Evolutionary conservation across 2,113 vertebrate genomes (phyloP).

Genomic region (Fulmarus glacialis): DNA sequence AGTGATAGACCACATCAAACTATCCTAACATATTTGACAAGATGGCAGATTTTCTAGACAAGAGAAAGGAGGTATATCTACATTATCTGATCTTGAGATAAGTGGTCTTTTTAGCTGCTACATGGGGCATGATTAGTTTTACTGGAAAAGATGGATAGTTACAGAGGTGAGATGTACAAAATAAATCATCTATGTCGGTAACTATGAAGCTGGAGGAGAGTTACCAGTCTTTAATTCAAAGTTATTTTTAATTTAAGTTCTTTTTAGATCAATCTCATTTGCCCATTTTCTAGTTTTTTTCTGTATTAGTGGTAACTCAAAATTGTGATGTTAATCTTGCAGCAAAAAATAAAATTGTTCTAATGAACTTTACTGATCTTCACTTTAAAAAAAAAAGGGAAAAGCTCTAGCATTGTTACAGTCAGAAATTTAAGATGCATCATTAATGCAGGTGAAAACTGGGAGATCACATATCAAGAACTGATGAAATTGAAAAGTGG

Average conservation of each 20-base stretch:
- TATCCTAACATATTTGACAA: not conserved
- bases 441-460: not conserved
- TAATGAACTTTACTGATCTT: not conserved
- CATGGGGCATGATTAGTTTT: not conserved
- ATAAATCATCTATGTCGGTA: not conserved
- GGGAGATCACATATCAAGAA: not conserved
- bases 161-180: not conserved
- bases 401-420: not conserved
- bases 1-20: not conserved
- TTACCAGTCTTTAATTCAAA: not conserved
- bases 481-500: not conserved
- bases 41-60: not conserved
- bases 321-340: not conserved
- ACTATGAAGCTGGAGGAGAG: not conserved
- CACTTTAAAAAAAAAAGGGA: not conserved
- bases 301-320: not conserved
- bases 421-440: not conserved
- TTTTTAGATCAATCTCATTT: not conserved
- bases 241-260: not conserved
- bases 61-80: not conserved
- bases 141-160: not conserved
- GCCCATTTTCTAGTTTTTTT: not conserved
- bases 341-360: not conserved
- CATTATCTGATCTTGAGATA: not conserved
- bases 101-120: not conserved